Base-by-base conservation (phyloP, 2,113 vertebrate genomes). In the Nanger granti region DNA sequence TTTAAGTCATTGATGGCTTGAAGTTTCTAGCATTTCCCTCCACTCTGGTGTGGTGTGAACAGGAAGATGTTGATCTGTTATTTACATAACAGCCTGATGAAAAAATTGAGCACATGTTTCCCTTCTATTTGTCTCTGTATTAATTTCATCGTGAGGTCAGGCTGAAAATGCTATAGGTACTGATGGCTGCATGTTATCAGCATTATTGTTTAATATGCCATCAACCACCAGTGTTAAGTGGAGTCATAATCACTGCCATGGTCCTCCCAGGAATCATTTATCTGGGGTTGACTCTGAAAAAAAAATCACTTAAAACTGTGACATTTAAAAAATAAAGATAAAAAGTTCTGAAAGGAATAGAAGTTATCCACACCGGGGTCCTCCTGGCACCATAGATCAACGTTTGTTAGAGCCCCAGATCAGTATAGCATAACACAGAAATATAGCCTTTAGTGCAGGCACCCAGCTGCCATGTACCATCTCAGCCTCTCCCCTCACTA, bases 1-100 rank as follows among this genome's bases (percentile, higher is more conserved):
- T 98, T 98, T 98, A 98, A 98, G 97, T 96, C 84, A n/a, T 94
- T 98, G 98, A 98, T 98, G 97, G 87, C 92, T 98, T 98, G 97
- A 98, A 98, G 96, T 97, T 88, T 88, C 96, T 95, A 86, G 89
- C 94, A 28, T 96, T 84, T 98, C 94, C 97, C 97, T 96, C 93
- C 80, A 76, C 98, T 98, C 92, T 97, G 98, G 98, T 97, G 88
- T 96, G 98, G 83, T 20, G 24, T 94, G 95, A 98, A 97, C 88
- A 24, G 88, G 89, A 97, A 60, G n/a, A 97, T 98, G 97, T 98
- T 98, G 98, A 98, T 98, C 96, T 98, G 96, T 98, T 98, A 96
- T 95, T 97, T 97, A 94, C 93, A 83, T 93, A 97, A 86, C 76
- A 80, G 37, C 88, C 92, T 96, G 96, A 96, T 91, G 87, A 96